These are phyloP conservation scores for Cacoxenus indagator DNA, from an alignment of 2,888 invertebrate species.

Conservation along the genomic window DNA sequence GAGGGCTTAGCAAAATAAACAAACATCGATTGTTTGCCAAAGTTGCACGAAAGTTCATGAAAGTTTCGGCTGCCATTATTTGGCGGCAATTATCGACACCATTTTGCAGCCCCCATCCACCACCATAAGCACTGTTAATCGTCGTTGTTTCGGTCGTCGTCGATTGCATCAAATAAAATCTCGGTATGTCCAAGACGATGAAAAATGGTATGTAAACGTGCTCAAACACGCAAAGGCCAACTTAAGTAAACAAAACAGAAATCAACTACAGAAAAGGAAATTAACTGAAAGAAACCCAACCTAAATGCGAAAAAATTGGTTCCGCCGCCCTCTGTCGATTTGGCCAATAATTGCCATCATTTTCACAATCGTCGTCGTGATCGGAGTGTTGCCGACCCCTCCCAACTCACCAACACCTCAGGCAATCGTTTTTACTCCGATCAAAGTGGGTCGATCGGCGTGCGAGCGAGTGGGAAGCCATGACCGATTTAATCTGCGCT, in stretches of 20 bases:
- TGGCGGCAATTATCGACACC: conserved; percentile 48
- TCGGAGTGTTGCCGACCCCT: background rate
- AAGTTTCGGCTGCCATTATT: conserved; percentile 36
- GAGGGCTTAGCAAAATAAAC: background rate
- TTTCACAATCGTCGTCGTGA: conserved; percentile 23
- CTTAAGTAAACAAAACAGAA: background rate
- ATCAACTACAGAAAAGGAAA: background rate
- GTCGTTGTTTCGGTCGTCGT: background rate
- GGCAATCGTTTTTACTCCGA: background rate
- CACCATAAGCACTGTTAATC: conserved; percentile 6
- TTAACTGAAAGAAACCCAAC: too few relatives aligned
- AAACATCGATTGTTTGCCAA: conserved; percentile 18
- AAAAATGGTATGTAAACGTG: conserved; percentile 18
- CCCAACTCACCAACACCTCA: background rate
- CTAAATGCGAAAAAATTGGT: too few relatives aligned
- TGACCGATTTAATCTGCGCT: background rate
- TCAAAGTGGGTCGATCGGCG: background rate
- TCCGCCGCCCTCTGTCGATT: background rate
- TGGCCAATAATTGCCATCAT: conserved; percentile 8
- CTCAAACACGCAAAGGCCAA: conserved; percentile 41
- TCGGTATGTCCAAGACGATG: background rate
- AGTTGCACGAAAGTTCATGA: conserved; percentile 24
- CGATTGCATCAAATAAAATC: conserved; percentile 12
- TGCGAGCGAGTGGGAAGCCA: background rate
- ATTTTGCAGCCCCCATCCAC: too few relatives aligned